Base-by-base conservation (phyloP, 2,113 vertebrate genomes). In the Apteryx owenii region DNA sequence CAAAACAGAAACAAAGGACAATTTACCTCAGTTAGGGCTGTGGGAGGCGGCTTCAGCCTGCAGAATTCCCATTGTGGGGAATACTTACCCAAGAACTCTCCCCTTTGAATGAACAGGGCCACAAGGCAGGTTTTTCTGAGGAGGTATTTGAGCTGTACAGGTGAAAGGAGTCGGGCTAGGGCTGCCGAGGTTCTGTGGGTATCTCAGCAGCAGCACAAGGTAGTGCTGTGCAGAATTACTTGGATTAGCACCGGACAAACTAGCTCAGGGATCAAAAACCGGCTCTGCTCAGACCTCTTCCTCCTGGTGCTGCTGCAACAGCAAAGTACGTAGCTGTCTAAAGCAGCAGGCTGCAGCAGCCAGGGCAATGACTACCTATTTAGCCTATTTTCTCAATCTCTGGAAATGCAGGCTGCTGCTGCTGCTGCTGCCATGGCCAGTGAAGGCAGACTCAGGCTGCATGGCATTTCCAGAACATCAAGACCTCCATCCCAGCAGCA, bases 1-100 rank as follows among this genome's bases (percentile, higher is more conserved):
- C 68, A 89, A 93, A 91, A 70, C 44, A 80, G 65, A 86, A 95
- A 89, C 44, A 62, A 89, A 90, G 28, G 12, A 94, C 29, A 69
- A 2, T 38, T 18, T 38, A 72, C 73, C 70, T 85, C 64, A 13
- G 14, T 71, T 58, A 50, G 26, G 26, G 38, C 44, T 0, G 0
- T 44, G 40, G 22, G 51, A 96, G 64, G 61, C 38, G 83, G 46
- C 77, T 92, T 76, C 83, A 80, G 14, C 69, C 44, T 70, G 23
- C 36, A 81, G 82, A 76, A 69, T 42, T 53, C 18, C n/a, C 15
- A 38, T 22, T 42, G 33, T 16, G 79, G 20, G 14, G 18, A 85
- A 54, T 53, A 44, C 28, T 90, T 84, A 44, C 29, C 3, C 2
- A 50, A 76, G 12, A 81, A 36, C 51, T 31, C 11, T 22, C 31